Conservation (phyloP, 2,888 invertebrate genomes). For the Coenonympha arcania region DNA sequence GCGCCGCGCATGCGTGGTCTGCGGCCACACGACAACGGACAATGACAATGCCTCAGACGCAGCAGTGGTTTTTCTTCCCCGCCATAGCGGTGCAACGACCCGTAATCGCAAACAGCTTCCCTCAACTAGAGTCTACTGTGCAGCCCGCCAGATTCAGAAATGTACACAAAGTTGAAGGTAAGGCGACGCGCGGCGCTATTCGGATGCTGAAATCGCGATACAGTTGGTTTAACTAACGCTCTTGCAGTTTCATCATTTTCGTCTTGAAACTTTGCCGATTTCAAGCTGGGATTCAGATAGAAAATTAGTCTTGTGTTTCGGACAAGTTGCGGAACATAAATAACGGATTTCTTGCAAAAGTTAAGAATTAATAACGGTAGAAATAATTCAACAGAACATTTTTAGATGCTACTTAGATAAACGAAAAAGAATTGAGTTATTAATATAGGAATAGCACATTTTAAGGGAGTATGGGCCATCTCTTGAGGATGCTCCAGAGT, state of each 20-base stretch:
- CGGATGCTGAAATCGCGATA: conserved; percentile 39
- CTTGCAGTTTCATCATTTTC: conserved; percentile 29
- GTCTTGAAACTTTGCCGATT: conserved; percentile 25
- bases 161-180: conserved; percentile 55
- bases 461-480: too few relatives aligned
- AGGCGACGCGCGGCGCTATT: conserved; percentile 41
- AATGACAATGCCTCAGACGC: conserved; percentile 51
- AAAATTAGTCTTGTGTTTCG: conserved; percentile 18
- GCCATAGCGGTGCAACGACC: conserved; percentile 42
- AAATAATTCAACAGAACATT: background rate
- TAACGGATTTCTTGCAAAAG: conserved; percentile 18
- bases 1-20: conserved; percentile 57
- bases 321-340: conserved; percentile 10
- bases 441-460: too few relatives aligned
- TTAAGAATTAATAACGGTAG: background rate
- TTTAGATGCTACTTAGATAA: background rate
- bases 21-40: conserved; percentile 54
- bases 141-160: conserved; percentile 27
- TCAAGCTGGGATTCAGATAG: conserved; percentile 14
- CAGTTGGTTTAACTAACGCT: conserved; percentile 28
- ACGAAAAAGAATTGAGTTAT: too few relatives aligned
- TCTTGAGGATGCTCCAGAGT: too few relatives aligned
- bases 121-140: conserved; percentile 14
- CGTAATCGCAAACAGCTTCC: conserved; percentile 26
- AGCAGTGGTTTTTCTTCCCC: conserved; percentile 62